Conservation (phyloP, 2,797 vertebrate species). For the Sebastolobus alascanus region DNA sequence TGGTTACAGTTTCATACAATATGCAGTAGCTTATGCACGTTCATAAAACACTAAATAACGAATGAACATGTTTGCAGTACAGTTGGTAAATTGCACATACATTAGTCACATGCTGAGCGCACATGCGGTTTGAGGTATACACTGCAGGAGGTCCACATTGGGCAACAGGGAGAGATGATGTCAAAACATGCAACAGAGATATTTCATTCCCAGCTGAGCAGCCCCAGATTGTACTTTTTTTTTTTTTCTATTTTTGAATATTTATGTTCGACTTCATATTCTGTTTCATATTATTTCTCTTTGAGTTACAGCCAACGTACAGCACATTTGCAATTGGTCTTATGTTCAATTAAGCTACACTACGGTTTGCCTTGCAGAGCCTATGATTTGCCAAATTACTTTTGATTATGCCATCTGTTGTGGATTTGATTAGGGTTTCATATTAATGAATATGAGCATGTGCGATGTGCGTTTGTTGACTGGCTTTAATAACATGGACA, state of each 20-base stretch:
- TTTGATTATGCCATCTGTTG: constrained; percentile 30
- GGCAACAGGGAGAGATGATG: not conserved
- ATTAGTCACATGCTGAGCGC: not conserved
- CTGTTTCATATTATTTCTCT: constrained; percentile 7
- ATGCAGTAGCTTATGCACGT: not conserved
- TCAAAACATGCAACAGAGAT: constrained; percentile 4
- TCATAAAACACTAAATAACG: not conserved
- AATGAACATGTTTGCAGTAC: not conserved
- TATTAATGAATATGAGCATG: constrained; percentile 5
- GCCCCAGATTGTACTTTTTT: not conserved
- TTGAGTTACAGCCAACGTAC: not conserved
- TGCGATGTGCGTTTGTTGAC: not conserved
- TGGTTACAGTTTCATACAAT: not conserved
- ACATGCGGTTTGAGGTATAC: constrained; percentile 9
- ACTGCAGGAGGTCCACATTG: constrained; percentile 17
- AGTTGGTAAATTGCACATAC: not conserved
- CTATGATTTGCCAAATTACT: constrained; percentile 1
- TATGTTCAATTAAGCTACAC: constrained; percentile 18
- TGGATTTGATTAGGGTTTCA: constrained; percentile 22
- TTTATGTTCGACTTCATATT: constrained; percentile 8
- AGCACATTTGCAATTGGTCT: not conserved
- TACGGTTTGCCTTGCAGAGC: not conserved
- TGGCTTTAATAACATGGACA: not conserved
- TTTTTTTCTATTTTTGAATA: not conserved
- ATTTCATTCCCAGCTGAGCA: not conserved